phyloP scores from a whole-genome alignment of 1,140 invertebrate genomes.

The Propsilocerus akamusi region DNA sequence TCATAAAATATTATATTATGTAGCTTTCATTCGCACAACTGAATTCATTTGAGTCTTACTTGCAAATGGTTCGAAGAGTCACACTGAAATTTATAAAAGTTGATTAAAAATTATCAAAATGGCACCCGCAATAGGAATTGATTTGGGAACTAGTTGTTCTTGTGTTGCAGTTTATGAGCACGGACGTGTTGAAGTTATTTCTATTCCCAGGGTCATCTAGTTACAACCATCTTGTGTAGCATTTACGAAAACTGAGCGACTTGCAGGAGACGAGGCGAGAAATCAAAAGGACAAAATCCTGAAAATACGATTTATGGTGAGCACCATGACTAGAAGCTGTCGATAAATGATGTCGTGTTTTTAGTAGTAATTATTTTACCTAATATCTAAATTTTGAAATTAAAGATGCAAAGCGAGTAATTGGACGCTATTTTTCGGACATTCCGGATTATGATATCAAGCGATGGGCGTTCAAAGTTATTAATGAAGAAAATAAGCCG shows the following conservation, averaged over 20 bases:
- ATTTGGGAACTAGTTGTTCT: constrained; percentile 61
- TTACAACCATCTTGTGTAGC: constrained; percentile 78
- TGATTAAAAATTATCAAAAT: constrained; percentile 14
- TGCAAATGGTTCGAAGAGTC: no score
- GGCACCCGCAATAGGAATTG: constrained; percentile 52
- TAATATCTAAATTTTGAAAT: no score
- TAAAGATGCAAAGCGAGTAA: constrained; percentile 23
- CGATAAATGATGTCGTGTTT: no score
- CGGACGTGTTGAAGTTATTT: constrained; percentile 87
- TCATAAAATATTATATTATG: no score
- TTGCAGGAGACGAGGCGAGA: constrained; percentile 77
- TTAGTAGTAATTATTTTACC: no score
- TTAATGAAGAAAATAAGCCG: constrained; percentile 23
- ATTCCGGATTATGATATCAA: constrained; percentile 35
- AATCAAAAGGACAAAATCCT: constrained; percentile 43
- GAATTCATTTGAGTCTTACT: no score
- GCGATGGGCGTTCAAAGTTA: constrained; percentile 33
- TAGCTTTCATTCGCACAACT: no score
- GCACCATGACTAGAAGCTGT: no score
- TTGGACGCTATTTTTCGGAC: constrained; percentile 33
- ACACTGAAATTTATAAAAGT: no score
- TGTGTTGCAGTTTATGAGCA: constrained; percentile 94
- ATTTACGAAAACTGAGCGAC: constrained; percentile 71
- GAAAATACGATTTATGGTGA: constrained; percentile 30
- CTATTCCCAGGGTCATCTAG: constrained; percentile 85